Evolutionary conservation across 2,113 vertebrate genomes (phyloP), one percentile per base, ranked within the genome.

Genomic region (Copsychus sechellarum): DNA sequence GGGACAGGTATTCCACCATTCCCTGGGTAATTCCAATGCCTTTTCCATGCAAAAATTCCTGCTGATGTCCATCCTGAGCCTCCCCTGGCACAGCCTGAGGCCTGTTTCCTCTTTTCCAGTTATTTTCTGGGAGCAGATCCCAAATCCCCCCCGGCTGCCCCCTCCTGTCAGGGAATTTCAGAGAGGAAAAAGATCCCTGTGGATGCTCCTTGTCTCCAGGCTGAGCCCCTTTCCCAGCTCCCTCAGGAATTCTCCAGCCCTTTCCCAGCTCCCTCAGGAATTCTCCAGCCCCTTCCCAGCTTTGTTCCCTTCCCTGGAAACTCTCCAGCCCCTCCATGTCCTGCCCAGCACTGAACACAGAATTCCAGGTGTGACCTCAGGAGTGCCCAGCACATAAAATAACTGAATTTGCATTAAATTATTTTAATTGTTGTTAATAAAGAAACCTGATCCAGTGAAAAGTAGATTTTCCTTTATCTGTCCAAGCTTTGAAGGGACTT

Each of bases 401-500:
- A 34, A 58, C 14, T 58, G 14, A 34, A 50, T 73, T 45, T 18
- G 2, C 6, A 36, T 28, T 12, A 11, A 31, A 11, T 1, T 1
- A 4, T 53, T 61, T 77, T 26, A 42, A 19, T 36, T 28, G 38
- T 13, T 1, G 5, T 3, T 11, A n/a, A 42, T 0, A 16, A 28
- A 4, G 1, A 0, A 51, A 22, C 6, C 5, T 7, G 1, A 18
- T 73, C 11, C 28, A 0, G 0, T 6, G 5, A 4, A 21, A 58
- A 80, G 9, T 4, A 4, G 4, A 9, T 58, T 80, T n/a, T 34
- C 29, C 25, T 81, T 81, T 51, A 5, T 23, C 24, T 28, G 18
- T 16, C 9, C 54, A 14, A 3, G 6, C 12, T 51, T 78, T 14
- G 14, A 7, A 6, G 4, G 28, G 42, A 78, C 33, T 14, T 21